Conservation (phyloP, 2,888 invertebrate species). For the Heteromurus nitidus region DNA sequence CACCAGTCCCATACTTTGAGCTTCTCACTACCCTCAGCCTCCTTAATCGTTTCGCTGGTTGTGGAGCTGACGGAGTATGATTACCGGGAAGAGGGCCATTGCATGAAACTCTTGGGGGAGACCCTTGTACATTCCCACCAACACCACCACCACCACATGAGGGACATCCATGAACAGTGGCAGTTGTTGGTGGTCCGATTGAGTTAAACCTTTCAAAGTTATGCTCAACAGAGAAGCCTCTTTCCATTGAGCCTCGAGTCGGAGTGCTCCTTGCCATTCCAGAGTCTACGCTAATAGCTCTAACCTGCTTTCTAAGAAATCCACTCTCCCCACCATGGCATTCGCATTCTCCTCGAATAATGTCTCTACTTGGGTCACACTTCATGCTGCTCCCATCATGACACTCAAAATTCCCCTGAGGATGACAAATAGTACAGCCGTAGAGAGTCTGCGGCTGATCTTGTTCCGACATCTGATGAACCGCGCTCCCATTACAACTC, state of each 20-base stretch:
- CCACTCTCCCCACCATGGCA: not conserved
- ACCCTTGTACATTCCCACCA: too few relatives aligned
- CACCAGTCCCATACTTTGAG: slow-evolving; percentile 74
- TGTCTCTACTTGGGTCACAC: not conserved
- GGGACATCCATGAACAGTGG: too few relatives aligned
- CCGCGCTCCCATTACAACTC: not conserved
- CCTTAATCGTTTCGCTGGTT: slow-evolving; percentile 39
- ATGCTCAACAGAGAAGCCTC: slow-evolving; percentile 12
- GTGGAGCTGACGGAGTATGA: not conserved
- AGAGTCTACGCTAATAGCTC: slow-evolving; percentile 40
- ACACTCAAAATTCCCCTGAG: not conserved
- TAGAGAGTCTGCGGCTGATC: slow-evolving; percentile 19
- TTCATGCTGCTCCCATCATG: not conserved
- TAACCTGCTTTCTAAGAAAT: slow-evolving; percentile 37
- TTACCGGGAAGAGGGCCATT: not conserved
- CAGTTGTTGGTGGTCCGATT: not conserved
- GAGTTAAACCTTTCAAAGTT: slow-evolving; percentile 26
- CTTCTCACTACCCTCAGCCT: slow-evolving; percentile 67
- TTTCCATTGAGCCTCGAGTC: slow-evolving; percentile 6
- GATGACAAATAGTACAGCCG: slow-evolving; percentile 24
- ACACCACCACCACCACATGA: too few relatives aligned
- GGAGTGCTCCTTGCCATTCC: slow-evolving; percentile 37
- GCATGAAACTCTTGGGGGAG: too few relatives aligned
- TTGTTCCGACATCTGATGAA: not conserved
- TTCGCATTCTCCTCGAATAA: not conserved